Percentiles rank a stretch among this genome's conserved stretches.
phyloP scores from a whole-genome alignment of 2,888 invertebrate genomes.

The Protodeltote pygarga region DNA sequence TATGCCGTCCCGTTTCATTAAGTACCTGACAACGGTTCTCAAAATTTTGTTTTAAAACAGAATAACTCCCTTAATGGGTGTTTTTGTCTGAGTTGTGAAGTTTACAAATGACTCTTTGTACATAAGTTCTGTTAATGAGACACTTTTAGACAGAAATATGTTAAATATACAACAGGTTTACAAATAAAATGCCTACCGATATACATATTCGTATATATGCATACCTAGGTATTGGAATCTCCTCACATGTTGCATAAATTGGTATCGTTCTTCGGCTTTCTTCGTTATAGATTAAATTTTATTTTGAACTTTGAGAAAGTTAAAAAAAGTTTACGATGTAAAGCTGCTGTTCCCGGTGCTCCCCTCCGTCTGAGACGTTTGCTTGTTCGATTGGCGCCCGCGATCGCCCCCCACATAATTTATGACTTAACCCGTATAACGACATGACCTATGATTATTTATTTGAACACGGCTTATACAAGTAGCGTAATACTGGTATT shows the following conservation, averaged over 20 bases:
- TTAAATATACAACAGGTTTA: too few relatives aligned
- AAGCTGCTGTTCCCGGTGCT: constrained; percentile 54
- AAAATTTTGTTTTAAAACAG: constrained; percentile 45
- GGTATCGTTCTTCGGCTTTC: too few relatives aligned
- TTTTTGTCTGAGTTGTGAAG: background rate
- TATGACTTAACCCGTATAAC: constrained; percentile 71
- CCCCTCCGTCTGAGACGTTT: constrained; percentile 61
- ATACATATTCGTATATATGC: too few relatives aligned
- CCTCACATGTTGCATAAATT: too few relatives aligned
- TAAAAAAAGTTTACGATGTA: constrained; percentile 42
- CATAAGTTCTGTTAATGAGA: constrained; percentile 10
- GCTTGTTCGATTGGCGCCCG: constrained; percentile 62
- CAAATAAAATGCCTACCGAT: too few relatives aligned
- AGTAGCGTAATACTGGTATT: constrained; percentile 41
- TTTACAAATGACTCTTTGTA: constrained; percentile 7
- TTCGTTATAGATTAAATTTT: background rate
- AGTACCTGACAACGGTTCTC: constrained; percentile 60
- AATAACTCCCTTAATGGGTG: constrained; percentile 4
- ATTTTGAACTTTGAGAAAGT: constrained; percentile 57
- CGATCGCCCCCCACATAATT: constrained; percentile 68
- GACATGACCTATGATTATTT: constrained; percentile 70
- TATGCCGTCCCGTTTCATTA: constrained; percentile 59
- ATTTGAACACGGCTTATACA: constrained; percentile 57
- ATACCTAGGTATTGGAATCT: too few relatives aligned
- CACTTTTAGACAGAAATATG: too few relatives aligned